Conservation (phyloP, 1,140 invertebrate genomes). For the Aphaenogaster ashmeadi region DNA sequence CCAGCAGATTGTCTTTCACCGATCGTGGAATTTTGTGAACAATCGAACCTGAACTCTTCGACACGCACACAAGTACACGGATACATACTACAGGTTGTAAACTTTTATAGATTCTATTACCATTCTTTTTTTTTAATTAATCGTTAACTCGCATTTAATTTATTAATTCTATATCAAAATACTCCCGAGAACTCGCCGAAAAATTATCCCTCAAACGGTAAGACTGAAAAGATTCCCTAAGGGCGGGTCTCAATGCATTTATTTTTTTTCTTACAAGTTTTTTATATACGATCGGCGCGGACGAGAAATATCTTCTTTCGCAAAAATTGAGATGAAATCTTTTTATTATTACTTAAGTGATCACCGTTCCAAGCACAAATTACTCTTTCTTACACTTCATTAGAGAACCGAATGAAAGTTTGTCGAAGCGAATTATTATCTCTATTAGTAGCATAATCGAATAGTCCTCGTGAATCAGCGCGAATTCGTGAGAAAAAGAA, state of each 20-base stretch:
- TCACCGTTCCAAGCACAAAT: slow-evolving; percentile 61
- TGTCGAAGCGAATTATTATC: slow-evolving; percentile 55
- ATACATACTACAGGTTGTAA: slow-evolving; percentile 59
- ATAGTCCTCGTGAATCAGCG: slow-evolving; percentile 34
- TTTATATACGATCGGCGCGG: slow-evolving; percentile 6
- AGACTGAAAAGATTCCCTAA: slow-evolving; percentile 77
- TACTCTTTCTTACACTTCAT: slow-evolving; percentile 45
- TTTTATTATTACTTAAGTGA: slow-evolving; percentile 57
- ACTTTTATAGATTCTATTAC: slow-evolving; percentile 24
- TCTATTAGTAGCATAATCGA: slow-evolving; percentile 32
- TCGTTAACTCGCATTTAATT: background rate
- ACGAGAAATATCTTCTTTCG: slow-evolving; percentile 67
- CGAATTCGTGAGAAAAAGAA: slow-evolving; percentile 1
- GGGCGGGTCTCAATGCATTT: slow-evolving; percentile 65
- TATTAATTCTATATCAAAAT: background rate
- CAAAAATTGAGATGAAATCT: slow-evolving; percentile 78
- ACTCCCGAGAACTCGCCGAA: slow-evolving; percentile 44
- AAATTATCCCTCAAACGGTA: slow-evolving; percentile 69
- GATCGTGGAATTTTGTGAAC: slow-evolving; percentile 74
- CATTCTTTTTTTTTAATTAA: background rate
- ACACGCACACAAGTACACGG: slow-evolving; percentile 69
- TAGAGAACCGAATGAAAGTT: slow-evolving; percentile 13
- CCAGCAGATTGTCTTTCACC: slow-evolving; percentile 41
- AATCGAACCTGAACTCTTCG: slow-evolving; percentile 71
- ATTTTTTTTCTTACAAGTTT: slow-evolving; percentile 51